Evolutionary conservation across 2,888 invertebrate genomes (phyloP), one percentile per base, ranked within the genome.

Genomic region (Chrysolina oricalcia): DNA sequence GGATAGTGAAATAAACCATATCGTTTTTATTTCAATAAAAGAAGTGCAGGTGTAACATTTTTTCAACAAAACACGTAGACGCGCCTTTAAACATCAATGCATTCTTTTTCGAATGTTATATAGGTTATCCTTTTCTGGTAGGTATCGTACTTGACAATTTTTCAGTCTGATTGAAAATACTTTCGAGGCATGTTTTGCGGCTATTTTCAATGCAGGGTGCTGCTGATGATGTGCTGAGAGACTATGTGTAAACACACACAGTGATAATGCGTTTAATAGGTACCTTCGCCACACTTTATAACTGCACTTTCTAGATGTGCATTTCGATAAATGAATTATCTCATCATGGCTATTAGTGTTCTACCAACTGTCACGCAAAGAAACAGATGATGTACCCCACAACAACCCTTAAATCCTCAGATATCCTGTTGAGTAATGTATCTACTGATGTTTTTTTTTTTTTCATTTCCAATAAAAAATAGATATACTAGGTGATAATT

Each of bases 21-120:
- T 53, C 21, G 19, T 11, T 21, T 19, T 3, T 0, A 10, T 17
- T 53, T 21, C 21, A 11, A 53, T 17, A 21, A 53, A 21, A 5
- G 21, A 6, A 1, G 50, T 5, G 2, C 2, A 21, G 53, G 19
- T 10, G 13, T 53, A 2, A 17, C 6, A 17, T 48, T 21, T 11
- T 21, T 5, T 53, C 19, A 53, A 21, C 17, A 53, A 21, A 21
- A 13, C 11, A 21, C 17, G 9, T 10, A 53, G 21, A 53, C 53
- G 17, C 50, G 19, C 50, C 50, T 50, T 19, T 27, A 27, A 2
- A 50, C 10, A 53, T 19, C 21, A 11, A 19, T 53, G 53, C 53
- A 53, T 53, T 53, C 53, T 53, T 53, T 53, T 53, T 17, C 17
- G 19, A 53, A 53, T 19, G 53, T n/a, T n/a, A n/a, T n/a, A n/a